Percentiles rank a stretch among this genome's conserved stretches.
phyloP scores from a whole-genome alignment of 2,797 vertebrate genomes.

The Melanotaenia pygmaea region DNA sequence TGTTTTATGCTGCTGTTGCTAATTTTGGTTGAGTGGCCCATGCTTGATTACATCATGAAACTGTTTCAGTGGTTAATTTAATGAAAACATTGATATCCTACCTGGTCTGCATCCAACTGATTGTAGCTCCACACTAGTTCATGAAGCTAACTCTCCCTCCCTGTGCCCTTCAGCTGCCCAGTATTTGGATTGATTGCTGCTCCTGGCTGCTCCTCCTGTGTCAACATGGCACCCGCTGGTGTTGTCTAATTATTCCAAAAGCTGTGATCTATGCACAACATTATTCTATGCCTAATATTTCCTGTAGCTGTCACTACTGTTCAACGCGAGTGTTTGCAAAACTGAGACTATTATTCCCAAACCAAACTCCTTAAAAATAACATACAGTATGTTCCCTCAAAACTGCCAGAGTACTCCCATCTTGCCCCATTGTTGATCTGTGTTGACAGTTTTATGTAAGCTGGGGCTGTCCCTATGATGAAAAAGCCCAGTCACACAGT shows the following conservation, averaged over 20 bases:
- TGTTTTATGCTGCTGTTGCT: slow-evolving; percentile 19
- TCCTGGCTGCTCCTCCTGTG: slow-evolving; percentile 48
- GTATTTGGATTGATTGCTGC: slow-evolving; percentile 54
- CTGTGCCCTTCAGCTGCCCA: slow-evolving; percentile 37
- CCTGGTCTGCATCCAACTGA: slow-evolving; percentile 6
- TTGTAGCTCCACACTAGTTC: slow-evolving; percentile 14
- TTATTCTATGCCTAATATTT: slow-evolving; percentile 47
- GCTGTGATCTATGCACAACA: slow-evolving; percentile 59
- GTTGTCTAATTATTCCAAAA: slow-evolving; percentile 63
- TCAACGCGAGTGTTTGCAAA: slow-evolving; percentile 23
- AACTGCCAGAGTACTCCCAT: neutral
- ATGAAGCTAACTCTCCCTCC: slow-evolving; percentile 12
- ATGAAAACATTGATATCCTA: slow-evolving; percentile 25
- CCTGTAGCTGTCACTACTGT: slow-evolving; percentile 41
- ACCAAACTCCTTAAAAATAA: slow-evolving; percentile 15
- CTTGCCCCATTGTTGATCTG: neutral
- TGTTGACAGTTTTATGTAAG: slow-evolving; percentile 11
- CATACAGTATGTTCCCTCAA: neutral
- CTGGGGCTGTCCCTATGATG: slow-evolving; percentile 29
- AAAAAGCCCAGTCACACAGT: slow-evolving; percentile 26
- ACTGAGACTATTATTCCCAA: neutral
- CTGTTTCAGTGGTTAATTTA: slow-evolving; percentile 13
- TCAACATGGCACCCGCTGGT: slow-evolving; percentile 52
- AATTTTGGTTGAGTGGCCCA: slow-evolving; percentile 26
- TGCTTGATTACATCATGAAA: neutral